These are phyloP conservation scores for Tinea trinotella DNA, from an alignment of 2,888 invertebrate species.

Conservation along the genomic window DNA sequence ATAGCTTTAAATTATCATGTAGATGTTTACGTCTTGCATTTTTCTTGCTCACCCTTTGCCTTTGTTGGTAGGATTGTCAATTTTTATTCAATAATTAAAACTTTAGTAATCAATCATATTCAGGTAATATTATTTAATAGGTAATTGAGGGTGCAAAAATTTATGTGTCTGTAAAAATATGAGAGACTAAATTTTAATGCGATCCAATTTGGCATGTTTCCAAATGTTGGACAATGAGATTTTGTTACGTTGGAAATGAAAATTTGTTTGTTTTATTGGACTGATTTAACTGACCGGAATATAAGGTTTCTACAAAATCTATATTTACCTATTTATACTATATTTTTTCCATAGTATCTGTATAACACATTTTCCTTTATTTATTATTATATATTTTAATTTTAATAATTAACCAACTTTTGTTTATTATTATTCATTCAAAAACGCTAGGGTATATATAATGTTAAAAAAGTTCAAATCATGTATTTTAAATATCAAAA, in stretches of 20 bases:
- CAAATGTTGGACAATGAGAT: constrained; percentile 4
- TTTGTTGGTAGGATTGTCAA: background rate
- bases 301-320: background rate
- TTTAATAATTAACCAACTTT: too few species aligned
- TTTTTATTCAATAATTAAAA: background rate
- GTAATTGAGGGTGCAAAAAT: background rate
- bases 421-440: too few species aligned
- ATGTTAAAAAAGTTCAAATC: too few species aligned
- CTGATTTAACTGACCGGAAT: background rate
- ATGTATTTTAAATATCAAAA: too few species aligned
- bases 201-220: background rate
- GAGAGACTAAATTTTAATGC: constrained; percentile 9
- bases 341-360: too few species aligned
- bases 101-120: background rate
- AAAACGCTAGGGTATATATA: too few species aligned
- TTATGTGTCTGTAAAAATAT: constrained; percentile 9
- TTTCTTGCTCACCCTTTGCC: background rate
- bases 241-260: background rate
- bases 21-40: background rate
- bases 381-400: too few species aligned
- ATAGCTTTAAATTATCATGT: constrained; percentile 3
- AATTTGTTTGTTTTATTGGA: background rate
- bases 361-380: too few species aligned
- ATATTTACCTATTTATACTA: too few species aligned
- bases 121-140: background rate